Percentiles rank a stretch among this genome's conserved stretches.
phyloP scores from a whole-genome alignment of 2,888 invertebrate species.

The Frankliniella fusca region DNA sequence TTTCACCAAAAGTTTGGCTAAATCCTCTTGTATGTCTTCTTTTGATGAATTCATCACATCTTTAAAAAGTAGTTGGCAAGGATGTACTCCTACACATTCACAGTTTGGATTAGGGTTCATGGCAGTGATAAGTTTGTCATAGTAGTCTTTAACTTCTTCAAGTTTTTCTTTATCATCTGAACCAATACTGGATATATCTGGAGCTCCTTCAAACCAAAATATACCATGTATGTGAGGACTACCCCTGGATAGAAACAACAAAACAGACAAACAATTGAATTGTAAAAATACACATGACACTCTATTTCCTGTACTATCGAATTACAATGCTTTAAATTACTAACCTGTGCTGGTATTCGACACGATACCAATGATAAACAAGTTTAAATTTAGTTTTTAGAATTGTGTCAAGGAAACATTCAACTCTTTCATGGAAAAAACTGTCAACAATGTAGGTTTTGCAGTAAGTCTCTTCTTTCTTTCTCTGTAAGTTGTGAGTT shows the following conservation, averaged over 20 bases:
- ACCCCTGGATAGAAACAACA: slow-evolving; percentile 28
- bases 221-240: slow-evolving; percentile 37
- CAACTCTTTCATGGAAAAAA: too few relatives aligned
- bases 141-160: slow-evolving; percentile 23
- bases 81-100: slow-evolving; percentile 31
- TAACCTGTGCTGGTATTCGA: slow-evolving; percentile 33
- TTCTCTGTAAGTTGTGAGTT: not conserved
- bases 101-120: slow-evolving; percentile 33
- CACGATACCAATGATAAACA: slow-evolving; percentile 33
- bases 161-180: not conserved
- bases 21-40: slow-evolving; percentile 21
- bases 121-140: slow-evolving; percentile 32
- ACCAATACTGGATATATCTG: slow-evolving; percentile 31
- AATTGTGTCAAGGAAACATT: slow-evolving; percentile 12
- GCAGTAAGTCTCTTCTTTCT: slow-evolving; percentile 17
- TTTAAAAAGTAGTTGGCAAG: slow-evolving; percentile 28
- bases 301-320: too few relatives aligned
- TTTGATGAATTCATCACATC: too few relatives aligned
- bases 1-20: not conserved
- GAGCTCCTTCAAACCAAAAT: too few relatives aligned
- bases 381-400: slow-evolving; percentile 33
- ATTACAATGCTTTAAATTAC: too few relatives aligned
- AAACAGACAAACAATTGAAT: not conserved
- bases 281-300: too few relatives aligned
- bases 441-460: slow-evolving; percentile 29